Base-by-base conservation (phyloP, 2,113 vertebrate genomes). In the Alosa alosa region DNA sequence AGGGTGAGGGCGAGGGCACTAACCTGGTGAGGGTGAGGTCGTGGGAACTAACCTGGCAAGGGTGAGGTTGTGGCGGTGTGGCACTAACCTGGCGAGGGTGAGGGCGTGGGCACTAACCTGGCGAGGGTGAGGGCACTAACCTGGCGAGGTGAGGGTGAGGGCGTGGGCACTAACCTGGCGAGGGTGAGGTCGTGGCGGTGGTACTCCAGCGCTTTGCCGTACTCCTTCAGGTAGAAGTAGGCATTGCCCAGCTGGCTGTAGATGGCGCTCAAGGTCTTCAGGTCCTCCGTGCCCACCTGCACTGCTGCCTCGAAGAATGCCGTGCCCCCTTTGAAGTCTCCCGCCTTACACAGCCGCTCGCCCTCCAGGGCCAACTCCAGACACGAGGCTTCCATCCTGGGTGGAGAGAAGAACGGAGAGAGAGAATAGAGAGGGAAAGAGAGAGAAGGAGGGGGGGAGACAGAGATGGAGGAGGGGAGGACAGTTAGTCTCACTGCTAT, bases 211-310 rank as follows among this genome's bases (percentile, higher is more conserved):
- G 98, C 98, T 78, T 97, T 98, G 47, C 96, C 93, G 0, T 97
- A 98, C 91, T 99, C 98, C 91, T 99, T 99, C 81, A 99, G 95
- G 93, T 99, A 99, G 93, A 99, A 99, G 92, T 99, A 99, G 50
- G 98, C 98, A 0, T 99, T 99, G 83, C 98, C 98, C 90, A 99
- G 94, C 91, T 99, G 98, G 92, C 98, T 99, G 94, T 99, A 99
- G 94, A 99, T 98, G 93, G 98, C 98, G 83, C 98, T 99, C 86
- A 99, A 96, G 0, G 98, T 99, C 94, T 98, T 97, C 89, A 99
- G 92, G 90, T 99, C 98, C 90, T 99, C 98, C 0, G 98, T 99
- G 64, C 98, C 98, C 55, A 99, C 97, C 89, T 99, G 97, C 78
- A 99, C 97, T 0, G 98, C 98, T 0, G 97, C 97, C 92, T 99